Conservation (phyloP, 1,140 invertebrate genomes). For the Ectropis grisescens region DNA sequence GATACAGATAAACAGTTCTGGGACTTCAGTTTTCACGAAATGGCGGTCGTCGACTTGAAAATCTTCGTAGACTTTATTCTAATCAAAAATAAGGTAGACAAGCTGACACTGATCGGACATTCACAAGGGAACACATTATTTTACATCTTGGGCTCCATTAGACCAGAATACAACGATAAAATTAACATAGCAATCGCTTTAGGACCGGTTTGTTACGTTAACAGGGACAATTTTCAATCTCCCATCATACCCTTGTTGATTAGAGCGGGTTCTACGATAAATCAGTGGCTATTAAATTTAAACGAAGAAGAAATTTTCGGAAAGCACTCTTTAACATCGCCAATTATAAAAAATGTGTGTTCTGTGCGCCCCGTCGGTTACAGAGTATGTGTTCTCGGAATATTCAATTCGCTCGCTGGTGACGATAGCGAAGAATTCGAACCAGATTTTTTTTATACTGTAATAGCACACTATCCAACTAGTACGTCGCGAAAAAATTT, state of each 20-base stretch:
- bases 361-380: constrained; percentile 1
- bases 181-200: constrained; percentile 13
- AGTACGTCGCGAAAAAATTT: constrained; percentile 74
- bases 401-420: constrained; percentile 9
- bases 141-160: constrained; percentile 45
- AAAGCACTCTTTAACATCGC: not conserved
- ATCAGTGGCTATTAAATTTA: not conserved
- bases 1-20: constrained; percentile 13
- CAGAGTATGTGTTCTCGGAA: constrained; percentile 5
- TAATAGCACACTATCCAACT: constrained; percentile 11
- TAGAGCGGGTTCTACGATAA: not conserved
- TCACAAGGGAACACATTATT: constrained; percentile 61
- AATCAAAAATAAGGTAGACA: constrained; percentile 73
- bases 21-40: constrained; percentile 18
- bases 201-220: constrained; percentile 12
- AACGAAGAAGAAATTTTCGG: constrained; percentile 2
- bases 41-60: constrained; percentile 15
- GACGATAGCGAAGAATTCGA: constrained; percentile 15
- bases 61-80: constrained; percentile 61
- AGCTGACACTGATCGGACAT: constrained; percentile 51
- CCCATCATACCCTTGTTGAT: not conserved
- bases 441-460: constrained; percentile 5
- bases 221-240: not conserved
- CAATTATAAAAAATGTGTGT: not conserved
- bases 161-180: constrained; percentile 22